A percentile compares a stretch with the other conserved stretches of the same genome.
Conservation (phyloP, 2,797 vertebrate species). For the Pseudotriccus pelzelni region DNA sequence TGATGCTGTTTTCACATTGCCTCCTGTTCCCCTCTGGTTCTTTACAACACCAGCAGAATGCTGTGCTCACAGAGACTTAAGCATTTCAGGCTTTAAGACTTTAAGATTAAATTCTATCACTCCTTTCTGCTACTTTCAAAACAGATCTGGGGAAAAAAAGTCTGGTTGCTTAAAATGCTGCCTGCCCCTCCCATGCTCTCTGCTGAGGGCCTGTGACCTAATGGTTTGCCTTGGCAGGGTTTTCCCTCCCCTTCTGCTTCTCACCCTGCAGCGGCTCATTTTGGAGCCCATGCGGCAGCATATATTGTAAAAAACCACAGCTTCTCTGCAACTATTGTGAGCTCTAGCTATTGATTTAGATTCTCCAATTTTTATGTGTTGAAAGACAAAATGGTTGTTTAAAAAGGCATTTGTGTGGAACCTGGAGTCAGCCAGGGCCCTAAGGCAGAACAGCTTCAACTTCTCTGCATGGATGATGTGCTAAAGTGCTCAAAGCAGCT, state of each 20-base stretch:
- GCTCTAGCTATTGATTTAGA: conserved; percentile 24
- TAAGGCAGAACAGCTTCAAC: neutral
- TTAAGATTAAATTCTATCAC: conserved; percentile 22
- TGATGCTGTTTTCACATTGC: neutral
- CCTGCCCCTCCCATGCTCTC: neutral
- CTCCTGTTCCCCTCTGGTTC: neutral
- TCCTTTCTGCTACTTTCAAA: neutral
- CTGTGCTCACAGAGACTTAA: neutral
- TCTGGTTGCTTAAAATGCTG: neutral
- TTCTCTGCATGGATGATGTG: neutral
- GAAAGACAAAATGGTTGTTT: conserved; percentile 34
- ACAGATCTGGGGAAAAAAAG: neutral
- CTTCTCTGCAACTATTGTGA: conserved; percentile 23
- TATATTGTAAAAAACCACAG: neutral
- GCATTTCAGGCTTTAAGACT: neutral
- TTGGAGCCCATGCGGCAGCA: neutral
- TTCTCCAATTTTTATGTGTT: neutral
- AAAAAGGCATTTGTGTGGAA: conserved; percentile 17
- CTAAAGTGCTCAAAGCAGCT: neutral
- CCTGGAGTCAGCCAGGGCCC: neutral
- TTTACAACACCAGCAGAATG: neutral
- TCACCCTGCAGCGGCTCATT: conserved; percentile 20
- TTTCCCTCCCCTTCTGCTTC: neutral
- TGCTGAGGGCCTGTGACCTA: neutral
- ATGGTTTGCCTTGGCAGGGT: neutral